Conservation (phyloP, 2,113 vertebrate species). For the Lonchura striata region DNA sequence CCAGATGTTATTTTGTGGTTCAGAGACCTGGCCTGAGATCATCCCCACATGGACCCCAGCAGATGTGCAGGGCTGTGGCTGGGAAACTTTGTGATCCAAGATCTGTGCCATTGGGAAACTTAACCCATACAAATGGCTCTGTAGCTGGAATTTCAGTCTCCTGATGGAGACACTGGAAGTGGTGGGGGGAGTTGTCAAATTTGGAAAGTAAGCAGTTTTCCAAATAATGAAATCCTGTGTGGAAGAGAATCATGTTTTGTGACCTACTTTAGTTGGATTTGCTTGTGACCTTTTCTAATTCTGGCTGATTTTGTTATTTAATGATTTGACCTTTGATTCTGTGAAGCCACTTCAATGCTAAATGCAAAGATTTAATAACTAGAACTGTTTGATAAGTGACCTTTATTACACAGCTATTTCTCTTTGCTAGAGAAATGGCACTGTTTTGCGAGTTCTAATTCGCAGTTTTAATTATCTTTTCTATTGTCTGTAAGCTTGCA, state of each 20-base stretch:
- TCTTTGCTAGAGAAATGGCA: slow-evolving; percentile 58
- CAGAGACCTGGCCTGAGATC: not conserved
- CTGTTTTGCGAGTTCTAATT: slow-evolving; percentile 76
- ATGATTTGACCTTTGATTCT: slow-evolving; percentile 77
- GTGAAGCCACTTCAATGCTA: slow-evolving; percentile 69
- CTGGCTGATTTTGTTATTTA: slow-evolving; percentile 77
- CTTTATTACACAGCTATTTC: slow-evolving; percentile 71
- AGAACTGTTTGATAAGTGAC: slow-evolving; percentile 78
- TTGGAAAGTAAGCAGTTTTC: not conserved
- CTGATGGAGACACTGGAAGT: not conserved
- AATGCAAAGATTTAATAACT: slow-evolving; percentile 80
- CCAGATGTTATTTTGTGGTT: not conserved
- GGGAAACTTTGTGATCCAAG: not conserved
- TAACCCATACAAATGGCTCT: not conserved
- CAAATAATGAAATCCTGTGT: not conserved
- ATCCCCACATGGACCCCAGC: accelerated
- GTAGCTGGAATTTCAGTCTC: not conserved
- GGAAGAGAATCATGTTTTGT: slow-evolving; percentile 25
- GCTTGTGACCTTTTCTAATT: slow-evolving; percentile 78
- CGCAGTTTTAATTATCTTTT: slow-evolving; percentile 76
- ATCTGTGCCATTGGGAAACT: not conserved
- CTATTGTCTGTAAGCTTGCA: slow-evolving; percentile 74
- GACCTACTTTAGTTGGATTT: slow-evolving; percentile 57
- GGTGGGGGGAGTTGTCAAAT: not conserved
- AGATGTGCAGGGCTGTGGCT: not conserved